phyloP scores from a whole-genome alignment of 2,797 vertebrate genomes.

The Ceryle rudis region DNA sequence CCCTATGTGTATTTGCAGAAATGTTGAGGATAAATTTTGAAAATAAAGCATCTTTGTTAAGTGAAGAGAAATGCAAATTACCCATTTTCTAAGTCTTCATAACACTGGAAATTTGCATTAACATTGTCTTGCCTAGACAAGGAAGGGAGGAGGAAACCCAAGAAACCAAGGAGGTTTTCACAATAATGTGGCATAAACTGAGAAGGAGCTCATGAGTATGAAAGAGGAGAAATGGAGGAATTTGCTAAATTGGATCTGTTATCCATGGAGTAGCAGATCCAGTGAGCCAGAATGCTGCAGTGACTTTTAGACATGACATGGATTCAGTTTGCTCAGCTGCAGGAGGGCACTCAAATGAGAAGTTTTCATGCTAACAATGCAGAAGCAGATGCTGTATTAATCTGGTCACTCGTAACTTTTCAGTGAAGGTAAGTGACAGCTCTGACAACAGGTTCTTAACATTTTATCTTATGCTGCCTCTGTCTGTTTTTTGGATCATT shows the following conservation, averaged over 20 bases:
- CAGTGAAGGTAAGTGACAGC: not conserved
- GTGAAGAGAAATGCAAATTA: not conserved
- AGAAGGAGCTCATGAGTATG: not conserved
- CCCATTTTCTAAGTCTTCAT: not conserved
- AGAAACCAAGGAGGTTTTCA: not conserved
- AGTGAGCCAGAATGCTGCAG: not conserved
- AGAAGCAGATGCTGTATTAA: not conserved
- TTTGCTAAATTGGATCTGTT: not conserved
- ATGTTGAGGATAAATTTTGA: not conserved
- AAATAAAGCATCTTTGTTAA: not conserved
- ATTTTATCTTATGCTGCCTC: not conserved
- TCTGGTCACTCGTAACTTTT: not conserved
- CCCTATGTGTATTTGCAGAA: not conserved
- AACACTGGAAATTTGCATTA: not conserved
- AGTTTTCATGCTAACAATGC: not conserved
- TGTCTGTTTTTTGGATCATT: not conserved
- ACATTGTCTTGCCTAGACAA: not conserved
- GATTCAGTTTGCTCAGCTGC: not conserved
- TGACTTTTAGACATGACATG: not conserved
- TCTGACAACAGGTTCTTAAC: not conserved
- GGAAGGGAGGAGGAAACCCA: not conserved
- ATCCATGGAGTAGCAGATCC: not conserved
- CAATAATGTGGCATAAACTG: not conserved
- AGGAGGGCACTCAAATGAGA: not conserved
- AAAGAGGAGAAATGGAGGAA: not conserved